These are phyloP conservation scores for Euura saliciscinereae DNA, from an alignment of 1,140 invertebrate species.

Conservation along the genomic window DNA sequence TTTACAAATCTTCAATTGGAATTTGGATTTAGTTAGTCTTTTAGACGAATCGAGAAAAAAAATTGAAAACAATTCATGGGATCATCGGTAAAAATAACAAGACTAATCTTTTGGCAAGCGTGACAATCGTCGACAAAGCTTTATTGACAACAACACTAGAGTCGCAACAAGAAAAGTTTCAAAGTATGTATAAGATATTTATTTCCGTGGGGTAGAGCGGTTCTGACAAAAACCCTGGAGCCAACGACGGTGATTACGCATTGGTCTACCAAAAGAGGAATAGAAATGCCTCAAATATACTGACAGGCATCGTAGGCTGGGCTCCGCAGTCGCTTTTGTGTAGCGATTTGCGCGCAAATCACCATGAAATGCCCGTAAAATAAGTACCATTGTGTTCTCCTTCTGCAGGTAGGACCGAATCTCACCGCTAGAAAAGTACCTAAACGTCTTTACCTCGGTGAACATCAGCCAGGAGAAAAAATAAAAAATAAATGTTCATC, in stretches of 20 bases:
- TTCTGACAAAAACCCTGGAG: neutral
- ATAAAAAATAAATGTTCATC: too few relatives aligned
- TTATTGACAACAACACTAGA: constrained; percentile 10
- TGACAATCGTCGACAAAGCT: constrained; percentile 33
- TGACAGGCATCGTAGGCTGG: constrained; percentile 33
- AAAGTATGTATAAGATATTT: neutral
- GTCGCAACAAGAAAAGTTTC: neutral
- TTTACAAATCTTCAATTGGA: too few relatives aligned
- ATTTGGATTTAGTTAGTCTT: too few relatives aligned
- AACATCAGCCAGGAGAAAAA: neutral
- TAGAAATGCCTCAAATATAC: constrained; percentile 34
- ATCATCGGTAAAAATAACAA: constrained; percentile 42
- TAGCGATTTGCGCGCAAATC: constrained; percentile 53
- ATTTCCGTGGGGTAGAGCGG: neutral
- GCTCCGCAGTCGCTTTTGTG: constrained; percentile 42
- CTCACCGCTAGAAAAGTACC: neutral
- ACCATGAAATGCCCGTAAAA: constrained; percentile 54
- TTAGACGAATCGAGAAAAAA: neutral
- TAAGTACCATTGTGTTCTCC: constrained; percentile 39
- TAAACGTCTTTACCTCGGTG: neutral
- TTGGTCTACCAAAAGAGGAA: constrained; percentile 20
- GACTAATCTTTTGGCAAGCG: constrained; percentile 18
- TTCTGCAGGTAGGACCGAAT: constrained; percentile 30
- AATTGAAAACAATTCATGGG: neutral
- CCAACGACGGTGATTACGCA: constrained; percentile 40